Evolutionary conservation across 1,140 invertebrate genomes (phyloP), one percentile per base, ranked within the genome.

Genomic region (Drepana arcuata): DNA sequence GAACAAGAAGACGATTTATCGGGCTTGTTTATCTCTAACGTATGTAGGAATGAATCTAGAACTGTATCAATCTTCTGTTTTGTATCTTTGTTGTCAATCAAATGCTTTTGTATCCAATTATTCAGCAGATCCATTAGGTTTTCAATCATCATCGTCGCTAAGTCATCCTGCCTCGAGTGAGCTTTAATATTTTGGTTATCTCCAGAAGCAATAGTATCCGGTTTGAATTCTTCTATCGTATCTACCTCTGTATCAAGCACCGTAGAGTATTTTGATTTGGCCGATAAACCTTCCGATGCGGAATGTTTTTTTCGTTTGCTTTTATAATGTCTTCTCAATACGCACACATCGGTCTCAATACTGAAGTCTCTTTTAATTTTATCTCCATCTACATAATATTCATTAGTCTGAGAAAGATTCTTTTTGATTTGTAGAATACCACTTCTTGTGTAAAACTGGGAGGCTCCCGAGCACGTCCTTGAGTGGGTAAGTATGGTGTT

Each of bases 341-440:
- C 51, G 29, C 71, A 79, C 24, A 70, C 31, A 30, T 72, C 65
- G 3, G 71, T 75, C 56, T 71, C 71, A 2, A 79, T 46, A 18
- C 69, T 67, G 9, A 74, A 43, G 35, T 75, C 70, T 38, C 58
- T 54, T 56, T 74, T 79, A 0, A 61, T 13, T 41, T 47, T 63
- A 0, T 42, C 45, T 18, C 49, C 49, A 1, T 63, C 40, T 14
- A 43, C 38, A 25, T 59, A 63, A 27, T 58, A 57, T 2, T 28
- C 24, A 0, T 49, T 32, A 12, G 26, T 31, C 13, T 55, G 33
- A 12, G 51, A 36, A 30, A 52, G 10, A 25, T 58, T 50, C 32
- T 54, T 60, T 30, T 55, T 62, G 1, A 71, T 21, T 21, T 53
- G 52, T 10, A 52, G 9, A 16, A 66, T 49, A 4, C 51, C 46